Evolutionary conservation across 2,113 vertebrate genomes (phyloP).

Genomic region (Psammodynastes pulverulentus): DNA sequence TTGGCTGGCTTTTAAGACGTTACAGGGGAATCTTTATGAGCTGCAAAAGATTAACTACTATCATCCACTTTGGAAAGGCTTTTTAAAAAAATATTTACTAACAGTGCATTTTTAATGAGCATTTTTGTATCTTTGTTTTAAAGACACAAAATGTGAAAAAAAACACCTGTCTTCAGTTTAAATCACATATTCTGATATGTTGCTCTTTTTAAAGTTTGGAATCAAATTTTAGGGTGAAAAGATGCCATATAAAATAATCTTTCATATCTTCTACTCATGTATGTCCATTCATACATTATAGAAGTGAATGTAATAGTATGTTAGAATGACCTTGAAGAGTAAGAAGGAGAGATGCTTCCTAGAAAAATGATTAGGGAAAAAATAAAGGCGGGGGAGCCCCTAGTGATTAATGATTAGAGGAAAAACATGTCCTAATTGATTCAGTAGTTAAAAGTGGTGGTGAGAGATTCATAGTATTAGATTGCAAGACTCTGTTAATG

Average conservation of each 20-base stretch:
- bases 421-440: background rate
- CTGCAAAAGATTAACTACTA: background rate
- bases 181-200: background rate
- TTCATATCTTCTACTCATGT: background rate
- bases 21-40: background rate
- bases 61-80: background rate
- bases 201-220: background rate
- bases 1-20: background rate
- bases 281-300: background rate
- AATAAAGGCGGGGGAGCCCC: too few species aligned
- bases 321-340: background rate
- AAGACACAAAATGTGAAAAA: background rate
- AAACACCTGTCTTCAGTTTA: background rate
- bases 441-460: background rate
- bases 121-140: background rate
- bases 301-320: background rate
- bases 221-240: background rate
- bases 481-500: background rate
- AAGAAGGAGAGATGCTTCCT: background rate
- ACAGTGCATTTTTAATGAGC: background rate
- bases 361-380: background rate
- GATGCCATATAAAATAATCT: background rate
- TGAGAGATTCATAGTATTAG: background rate
- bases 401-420: background rate
- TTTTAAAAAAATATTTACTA: background rate